These are phyloP conservation scores for Patella depressa DNA, from an alignment of 2,888 invertebrate genomes.

Conservation along the genomic window DNA sequence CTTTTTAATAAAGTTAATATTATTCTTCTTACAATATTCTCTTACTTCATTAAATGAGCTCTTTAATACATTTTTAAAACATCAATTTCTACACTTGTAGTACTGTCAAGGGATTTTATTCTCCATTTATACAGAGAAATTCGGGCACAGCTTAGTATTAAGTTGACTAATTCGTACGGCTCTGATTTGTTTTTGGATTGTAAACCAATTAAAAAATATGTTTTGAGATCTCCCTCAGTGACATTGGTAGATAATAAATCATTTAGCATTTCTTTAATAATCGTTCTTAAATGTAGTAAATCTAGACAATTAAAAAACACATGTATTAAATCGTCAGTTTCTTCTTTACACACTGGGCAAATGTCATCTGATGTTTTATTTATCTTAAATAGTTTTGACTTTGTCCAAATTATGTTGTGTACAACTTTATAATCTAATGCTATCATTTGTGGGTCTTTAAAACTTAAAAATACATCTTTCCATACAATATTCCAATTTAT, in stretches of 20 bases:
- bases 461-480: background rate
- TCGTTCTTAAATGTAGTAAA: background rate
- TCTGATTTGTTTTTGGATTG: too few relatives aligned
- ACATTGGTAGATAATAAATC: background rate
- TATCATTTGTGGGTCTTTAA: background rate
- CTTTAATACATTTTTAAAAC: too few relatives aligned
- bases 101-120: too few relatives aligned
- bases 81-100: background rate
- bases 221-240: background rate
- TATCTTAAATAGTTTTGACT: background rate
- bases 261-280: background rate
- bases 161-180: too few relatives aligned
- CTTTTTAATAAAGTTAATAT: too few relatives aligned
- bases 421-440: background rate
- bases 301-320: constrained; percentile 4
- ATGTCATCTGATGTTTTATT: background rate
- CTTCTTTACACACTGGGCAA: background rate
- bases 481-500: background rate
- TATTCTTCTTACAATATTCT: too few relatives aligned
- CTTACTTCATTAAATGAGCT: too few relatives aligned
- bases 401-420: background rate
- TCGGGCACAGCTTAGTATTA: too few relatives aligned
- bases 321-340: background rate
- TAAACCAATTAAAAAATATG: background rate
- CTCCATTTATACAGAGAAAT: too few relatives aligned